Evolutionary conservation across 2,797 vertebrate species (phyloP), one percentile per base, ranked within the genome.

Genomic region (Peromyscus aztecus): DNA sequence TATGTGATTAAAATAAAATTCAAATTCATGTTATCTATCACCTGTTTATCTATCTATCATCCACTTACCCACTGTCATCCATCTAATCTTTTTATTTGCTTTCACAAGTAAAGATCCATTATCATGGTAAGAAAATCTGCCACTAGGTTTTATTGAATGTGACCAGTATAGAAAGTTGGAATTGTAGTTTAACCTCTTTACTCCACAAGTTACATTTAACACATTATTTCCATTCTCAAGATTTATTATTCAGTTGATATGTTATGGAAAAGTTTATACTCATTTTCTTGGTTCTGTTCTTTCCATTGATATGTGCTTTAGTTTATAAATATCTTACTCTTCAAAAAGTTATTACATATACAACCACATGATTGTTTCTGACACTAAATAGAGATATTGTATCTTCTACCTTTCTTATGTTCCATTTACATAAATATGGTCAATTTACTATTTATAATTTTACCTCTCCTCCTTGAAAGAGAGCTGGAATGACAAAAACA

Each of bases 261-360:
- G 16, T 57, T 94, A 8, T 31, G 46, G 67, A 80, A 63, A 94
- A 37, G 6, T 86, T 89, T 80, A 43, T 93, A 49, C 21, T 16
- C 75, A 84, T 82, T 37, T 89, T 93, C 57, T 94, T 40, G 13
- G 14, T 11, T 55, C 17, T 89, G 1, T 65, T 89, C 92, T 67
- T 59, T 37, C 78, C 89, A 8, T 23, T 76, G 46, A n/a, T 19
- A 76, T 82, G 17, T 90, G 10, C 57, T 69, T 85, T 65, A 55
- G 63, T 82, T 96, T 63, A 90, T 61, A 94, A 65, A 94, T 43
- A 71, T 4, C n/a, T 85, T 23, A 88, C 57, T 29, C 71, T 67
- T 55, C 52, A 34, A 92, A 89, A 96, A 95, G 63, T 82, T 31
- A 89, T 12, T 87, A 87, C 31, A 88, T 82, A 80, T 43, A 27